Conservation (phyloP, 1,140 invertebrate species). For the Papilio dardanus region DNA sequence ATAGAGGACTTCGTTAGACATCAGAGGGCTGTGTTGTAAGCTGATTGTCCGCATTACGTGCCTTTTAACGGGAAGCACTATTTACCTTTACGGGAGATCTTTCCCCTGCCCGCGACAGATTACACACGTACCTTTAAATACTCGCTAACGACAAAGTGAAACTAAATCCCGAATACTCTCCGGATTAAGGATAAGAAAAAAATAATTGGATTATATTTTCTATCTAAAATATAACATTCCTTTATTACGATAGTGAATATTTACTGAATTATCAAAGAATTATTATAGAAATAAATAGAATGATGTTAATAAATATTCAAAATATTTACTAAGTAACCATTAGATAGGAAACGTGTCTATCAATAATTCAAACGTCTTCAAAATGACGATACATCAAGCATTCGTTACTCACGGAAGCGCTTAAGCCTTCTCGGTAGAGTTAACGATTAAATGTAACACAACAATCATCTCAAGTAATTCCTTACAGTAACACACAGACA, state of each 20-base stretch:
- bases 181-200: conserved; percentile 23
- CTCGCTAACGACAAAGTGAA: conserved; percentile 18
- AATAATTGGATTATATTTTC: background rate
- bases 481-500: conserved; percentile 25
- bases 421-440: conserved; percentile 19
- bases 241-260: no score
- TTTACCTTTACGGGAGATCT: conserved; percentile 62
- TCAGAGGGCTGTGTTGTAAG: conserved; percentile 66
- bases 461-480: conserved; percentile 29
- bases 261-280: background rate
- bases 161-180: conserved; percentile 18
- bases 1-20: conserved; percentile 65
- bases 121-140: conserved; percentile 40
- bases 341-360: background rate
- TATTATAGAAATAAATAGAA: background rate
- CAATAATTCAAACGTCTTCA: background rate
- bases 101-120: conserved; percentile 41
- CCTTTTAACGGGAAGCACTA: conserved; percentile 73
- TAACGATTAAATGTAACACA: conserved; percentile 33
- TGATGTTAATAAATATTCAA: no score
- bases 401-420: background rate
- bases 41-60: conserved; percentile 74
- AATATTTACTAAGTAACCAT: no score
- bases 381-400: background rate
- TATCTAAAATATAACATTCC: background rate